A percentile compares a stretch with the other conserved stretches of the same genome.
Conservation (phyloP, 2,888 invertebrate species). For the Plebejus melissa region DNA sequence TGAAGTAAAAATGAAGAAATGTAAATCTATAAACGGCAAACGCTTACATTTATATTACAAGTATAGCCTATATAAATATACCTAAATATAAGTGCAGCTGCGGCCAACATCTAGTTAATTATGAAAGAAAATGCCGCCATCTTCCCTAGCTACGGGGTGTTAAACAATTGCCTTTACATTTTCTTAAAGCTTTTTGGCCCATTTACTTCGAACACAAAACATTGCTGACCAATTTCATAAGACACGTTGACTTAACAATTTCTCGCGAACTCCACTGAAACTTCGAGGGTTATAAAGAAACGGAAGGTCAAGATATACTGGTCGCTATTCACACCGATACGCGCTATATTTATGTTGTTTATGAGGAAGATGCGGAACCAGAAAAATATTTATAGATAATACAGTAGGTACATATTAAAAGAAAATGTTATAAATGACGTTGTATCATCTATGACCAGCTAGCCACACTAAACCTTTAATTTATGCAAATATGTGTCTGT, state of each 20-base stretch:
- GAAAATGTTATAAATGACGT: background rate
- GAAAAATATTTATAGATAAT: background rate
- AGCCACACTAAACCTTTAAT: too few relatives aligned
- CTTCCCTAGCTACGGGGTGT: conserved; percentile 23
- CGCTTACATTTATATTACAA: too few relatives aligned
- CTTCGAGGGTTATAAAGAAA: conserved; percentile 32
- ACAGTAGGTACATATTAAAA: background rate
- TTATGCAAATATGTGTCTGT: too few relatives aligned
- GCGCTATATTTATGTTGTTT: background rate
- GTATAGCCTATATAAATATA: too few relatives aligned
- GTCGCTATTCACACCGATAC: conserved; percentile 34
- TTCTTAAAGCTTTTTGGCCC: conserved; percentile 54
- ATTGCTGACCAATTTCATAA: conserved; percentile 40
- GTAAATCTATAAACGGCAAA: too few relatives aligned
- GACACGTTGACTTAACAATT: conserved; percentile 40
- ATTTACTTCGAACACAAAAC: conserved; percentile 54
- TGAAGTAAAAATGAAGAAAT: too few relatives aligned
- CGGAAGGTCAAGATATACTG: conserved; percentile 42
- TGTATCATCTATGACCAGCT: too few relatives aligned
- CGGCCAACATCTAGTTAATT: background rate
- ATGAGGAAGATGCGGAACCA: background rate
- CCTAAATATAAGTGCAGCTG: background rate
- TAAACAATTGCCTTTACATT: conserved; percentile 34
- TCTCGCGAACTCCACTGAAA: conserved; percentile 33
- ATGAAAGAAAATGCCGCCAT: background rate